Evolutionary conservation across 2,113 vertebrate species (phyloP), one percentile per base, ranked within the genome.

Genomic region (Lates calcarifer): DNA sequence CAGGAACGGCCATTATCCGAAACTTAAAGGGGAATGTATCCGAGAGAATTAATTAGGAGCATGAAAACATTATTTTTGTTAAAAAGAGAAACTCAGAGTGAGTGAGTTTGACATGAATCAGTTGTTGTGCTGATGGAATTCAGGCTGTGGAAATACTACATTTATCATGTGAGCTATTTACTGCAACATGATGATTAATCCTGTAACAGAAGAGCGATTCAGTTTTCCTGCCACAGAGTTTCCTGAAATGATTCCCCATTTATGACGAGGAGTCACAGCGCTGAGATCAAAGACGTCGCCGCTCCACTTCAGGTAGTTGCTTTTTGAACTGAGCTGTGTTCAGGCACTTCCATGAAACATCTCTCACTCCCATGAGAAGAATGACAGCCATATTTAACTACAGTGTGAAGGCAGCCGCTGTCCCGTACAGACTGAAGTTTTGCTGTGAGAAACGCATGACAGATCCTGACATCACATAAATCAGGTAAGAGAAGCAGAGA

Each of bases 301-400:
- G 5, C 62, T 77, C 39, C 65, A 60, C 60, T 75, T 62, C 57
- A 67, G 13, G 64, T 20, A 14, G 66, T 15, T 69, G 24, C 57
- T 74, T 67, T 63, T 33, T 24, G 35, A 85, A 31, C 39, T 53
- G 17, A 67, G 35, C 62, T 47, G 53, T 64, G 49, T 51, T 28
- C 67, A 78, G 45, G 64, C 82, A 64, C 84, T 55, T 26, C 39
- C 61, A 1, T 71, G 87, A 82, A 86, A 91, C 85, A 82, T 88
- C 71, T 91, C 81, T 89, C 88, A 91, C 83, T 41, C 39, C 28
- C 41, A 22, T 70, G 90, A 87, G 76, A 86, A 89, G 84, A 84
- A 84, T 61, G 74, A 62, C 63, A 53, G 35, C 37, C 22, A 84
- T 61, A 73, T 91, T 84, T 84, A 81, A 65, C 85, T 35, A 11